A percentile compares a stretch with the other conserved stretches of the same genome.
Evolutionary conservation across 2,888 invertebrate species (phyloP).

Genomic region (Homarus gammarus): DNA sequence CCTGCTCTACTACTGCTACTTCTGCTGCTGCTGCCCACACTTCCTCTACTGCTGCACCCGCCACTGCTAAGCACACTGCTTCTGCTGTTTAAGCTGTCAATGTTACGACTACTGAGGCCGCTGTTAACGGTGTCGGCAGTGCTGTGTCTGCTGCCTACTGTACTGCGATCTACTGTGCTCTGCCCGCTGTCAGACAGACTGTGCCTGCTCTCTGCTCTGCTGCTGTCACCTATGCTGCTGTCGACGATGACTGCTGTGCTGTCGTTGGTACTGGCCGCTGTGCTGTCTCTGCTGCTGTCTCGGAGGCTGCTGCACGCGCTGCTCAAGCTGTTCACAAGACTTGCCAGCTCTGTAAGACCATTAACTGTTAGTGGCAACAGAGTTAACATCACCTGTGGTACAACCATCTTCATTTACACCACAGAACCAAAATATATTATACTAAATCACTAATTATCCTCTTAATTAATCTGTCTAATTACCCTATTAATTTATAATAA

Average conservation of each 20-base stretch:
- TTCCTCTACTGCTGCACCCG: slow-evolving; percentile 67
- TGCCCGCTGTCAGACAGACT: slow-evolving; percentile 60
- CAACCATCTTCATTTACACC: too few relatives aligned
- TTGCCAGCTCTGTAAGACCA: slow-evolving; percentile 60
- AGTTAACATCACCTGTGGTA: too few relatives aligned
- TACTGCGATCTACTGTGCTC: slow-evolving; percentile 61
- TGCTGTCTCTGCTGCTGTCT: slow-evolving; percentile 67
- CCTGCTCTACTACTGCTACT: slow-evolving; percentile 65
- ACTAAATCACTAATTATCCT: too few relatives aligned
- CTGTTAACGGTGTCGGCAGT: slow-evolving; percentile 70
- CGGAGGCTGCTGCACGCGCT: slow-evolving; percentile 60
- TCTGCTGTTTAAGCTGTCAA: slow-evolving; percentile 69
- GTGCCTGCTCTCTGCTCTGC: slow-evolving; percentile 63
- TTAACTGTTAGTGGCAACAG: too few relatives aligned
- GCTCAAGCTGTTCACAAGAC: slow-evolving; percentile 69
- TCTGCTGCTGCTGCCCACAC: slow-evolving; percentile 65
- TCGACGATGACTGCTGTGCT: slow-evolving; percentile 70
- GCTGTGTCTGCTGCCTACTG: slow-evolving; percentile 65
- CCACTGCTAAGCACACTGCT: slow-evolving; percentile 65
- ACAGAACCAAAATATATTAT: too few relatives aligned
- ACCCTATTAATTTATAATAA: too few relatives aligned
- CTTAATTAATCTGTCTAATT: too few relatives aligned
- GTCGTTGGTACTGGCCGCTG: slow-evolving; percentile 70
- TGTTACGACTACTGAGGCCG: slow-evolving; percentile 65
- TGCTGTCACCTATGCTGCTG: slow-evolving; percentile 65